These are phyloP conservation scores for Actinopyga echinites DNA, from an alignment of 53 echinoderm and acorn worm genomes.

Conservation along the genomic window DNA sequence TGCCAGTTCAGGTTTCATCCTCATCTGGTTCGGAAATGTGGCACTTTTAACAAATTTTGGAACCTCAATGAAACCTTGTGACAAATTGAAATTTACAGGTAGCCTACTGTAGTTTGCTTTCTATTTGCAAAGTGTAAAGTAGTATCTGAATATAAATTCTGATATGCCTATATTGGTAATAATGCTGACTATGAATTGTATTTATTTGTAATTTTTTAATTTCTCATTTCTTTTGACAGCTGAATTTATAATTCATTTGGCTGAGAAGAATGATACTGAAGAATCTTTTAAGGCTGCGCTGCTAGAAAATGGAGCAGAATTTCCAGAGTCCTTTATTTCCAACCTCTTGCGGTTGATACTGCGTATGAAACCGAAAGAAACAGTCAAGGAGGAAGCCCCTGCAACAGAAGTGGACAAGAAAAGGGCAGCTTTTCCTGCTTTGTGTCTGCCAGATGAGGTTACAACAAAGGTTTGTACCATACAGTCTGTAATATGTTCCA, in stretches of 20 bases:
- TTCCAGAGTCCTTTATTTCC: slow-evolving; percentile 84
- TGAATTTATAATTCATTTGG: slow-evolving; percentile 93
- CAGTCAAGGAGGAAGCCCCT: background rate
- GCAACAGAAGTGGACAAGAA: slow-evolving; percentile 59
- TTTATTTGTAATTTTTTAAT: slow-evolving; percentile 15
- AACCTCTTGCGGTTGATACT: slow-evolving; percentile 91
- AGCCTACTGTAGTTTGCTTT: too few species aligned
- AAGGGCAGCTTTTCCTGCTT: slow-evolving; percentile 69
- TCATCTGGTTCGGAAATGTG: too few species aligned
- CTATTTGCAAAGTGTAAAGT: too few species aligned
- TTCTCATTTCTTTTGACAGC: slow-evolving; percentile 49
- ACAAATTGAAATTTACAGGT: too few species aligned
- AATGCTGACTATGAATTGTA: too few species aligned
- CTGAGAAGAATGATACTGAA: slow-evolving; percentile 81
- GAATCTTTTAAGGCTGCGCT: slow-evolving; percentile 77
- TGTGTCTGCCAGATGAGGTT: slow-evolving; percentile 82
- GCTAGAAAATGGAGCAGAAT: slow-evolving; percentile 88
- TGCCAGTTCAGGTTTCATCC: too few species aligned
- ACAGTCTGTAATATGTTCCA: too few species aligned
- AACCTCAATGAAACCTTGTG: too few species aligned
- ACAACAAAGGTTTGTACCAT: slow-evolving; percentile 37
- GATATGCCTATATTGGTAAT: too few species aligned
- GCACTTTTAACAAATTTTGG: too few species aligned
- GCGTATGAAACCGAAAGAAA: slow-evolving; percentile 88
- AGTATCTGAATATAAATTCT: too few species aligned